These are phyloP conservation scores for Plecotus auritus DNA, from an alignment of 2,113 vertebrate genomes.

Conservation along the genomic window DNA sequence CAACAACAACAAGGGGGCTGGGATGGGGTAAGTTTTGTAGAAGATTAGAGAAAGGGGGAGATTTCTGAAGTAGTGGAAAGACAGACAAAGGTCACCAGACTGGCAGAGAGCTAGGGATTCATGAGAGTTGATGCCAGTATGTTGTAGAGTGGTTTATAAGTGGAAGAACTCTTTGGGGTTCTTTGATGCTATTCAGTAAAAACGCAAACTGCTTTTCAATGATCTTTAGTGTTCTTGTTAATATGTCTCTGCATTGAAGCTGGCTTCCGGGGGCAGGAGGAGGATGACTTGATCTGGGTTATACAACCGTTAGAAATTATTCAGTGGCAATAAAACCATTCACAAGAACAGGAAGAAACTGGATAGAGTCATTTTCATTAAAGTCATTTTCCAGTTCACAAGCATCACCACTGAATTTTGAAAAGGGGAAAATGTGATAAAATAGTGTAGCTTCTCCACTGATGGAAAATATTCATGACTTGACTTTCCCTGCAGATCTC, in stretches of 20 bases:
- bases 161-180: background rate
- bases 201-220: background rate
- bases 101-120: background rate
- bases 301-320: background rate
- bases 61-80: background rate
- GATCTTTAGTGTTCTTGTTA: background rate
- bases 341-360: background rate
- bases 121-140: background rate
- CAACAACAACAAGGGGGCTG: too few species aligned
- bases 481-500: background rate
- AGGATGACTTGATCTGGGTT: background rate
- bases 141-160: background rate
- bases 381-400: background rate
- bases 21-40: background rate
- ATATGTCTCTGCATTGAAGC: background rate
- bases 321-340: background rate
- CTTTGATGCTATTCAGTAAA: background rate
- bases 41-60: background rate
- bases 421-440: constrained; percentile 20
- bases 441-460: background rate
- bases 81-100: background rate
- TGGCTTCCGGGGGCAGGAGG: background rate
- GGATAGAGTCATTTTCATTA: background rate
- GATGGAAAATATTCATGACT: background rate
- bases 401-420: background rate